These are phyloP conservation scores for Athene cunicularia DNA, from an alignment of 2,113 vertebrate species.

Conservation along the genomic window DNA sequence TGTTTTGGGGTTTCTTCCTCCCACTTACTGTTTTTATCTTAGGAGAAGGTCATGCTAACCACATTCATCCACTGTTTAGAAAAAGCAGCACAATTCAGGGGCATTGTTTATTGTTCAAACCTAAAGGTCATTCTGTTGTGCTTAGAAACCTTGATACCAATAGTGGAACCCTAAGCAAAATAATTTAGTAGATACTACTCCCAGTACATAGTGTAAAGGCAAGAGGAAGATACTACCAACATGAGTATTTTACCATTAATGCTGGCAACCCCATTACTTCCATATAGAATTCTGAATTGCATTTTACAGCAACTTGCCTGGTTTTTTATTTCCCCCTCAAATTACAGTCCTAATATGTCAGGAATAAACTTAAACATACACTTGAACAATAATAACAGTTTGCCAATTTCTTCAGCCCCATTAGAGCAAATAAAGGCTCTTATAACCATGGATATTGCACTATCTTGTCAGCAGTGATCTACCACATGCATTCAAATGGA, in stretches of 20 bases:
- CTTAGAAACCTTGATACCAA: conserved; percentile 31
- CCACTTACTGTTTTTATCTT: not conserved
- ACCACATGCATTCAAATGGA: not conserved
- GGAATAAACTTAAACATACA: not conserved
- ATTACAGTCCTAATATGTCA: not conserved
- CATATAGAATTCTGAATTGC: not conserved
- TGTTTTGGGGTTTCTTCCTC: not conserved
- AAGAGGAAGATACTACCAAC: not conserved
- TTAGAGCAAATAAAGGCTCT: not conserved
- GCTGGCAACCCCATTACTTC: not conserved
- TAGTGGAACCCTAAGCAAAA: conserved; percentile 17
- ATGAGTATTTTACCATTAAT: not conserved
- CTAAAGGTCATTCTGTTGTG: conserved; percentile 9
- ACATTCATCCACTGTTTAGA: not conserved
- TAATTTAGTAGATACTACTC: not conserved
- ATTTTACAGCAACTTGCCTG: not conserved
- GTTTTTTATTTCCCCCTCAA: rapidly evolving
- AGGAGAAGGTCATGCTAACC: not conserved
- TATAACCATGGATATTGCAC: not conserved
- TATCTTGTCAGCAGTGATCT: not conserved
- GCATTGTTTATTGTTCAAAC: not conserved
- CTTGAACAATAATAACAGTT: not conserved
- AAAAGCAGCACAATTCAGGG: not conserved
- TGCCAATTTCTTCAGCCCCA: not conserved
- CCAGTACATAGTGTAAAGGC: not conserved